A percentile compares a stretch with the other conserved stretches of the same genome.
Conservation (phyloP, 2,797 vertebrate genomes). For the Bryconaethiops microstoma region DNA sequence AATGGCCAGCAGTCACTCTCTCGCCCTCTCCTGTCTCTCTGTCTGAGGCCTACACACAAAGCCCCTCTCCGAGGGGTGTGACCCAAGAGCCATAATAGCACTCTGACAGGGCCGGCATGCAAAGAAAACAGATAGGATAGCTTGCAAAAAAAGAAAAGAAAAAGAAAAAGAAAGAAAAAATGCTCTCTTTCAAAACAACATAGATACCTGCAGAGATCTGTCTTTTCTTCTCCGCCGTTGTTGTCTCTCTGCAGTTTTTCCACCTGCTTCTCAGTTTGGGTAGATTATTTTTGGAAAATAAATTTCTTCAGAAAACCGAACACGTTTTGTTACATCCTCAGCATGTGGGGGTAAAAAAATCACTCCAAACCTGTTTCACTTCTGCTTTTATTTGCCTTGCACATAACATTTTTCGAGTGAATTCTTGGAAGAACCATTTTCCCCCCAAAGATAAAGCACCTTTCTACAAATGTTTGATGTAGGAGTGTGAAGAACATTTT, state of each 20-base stretch:
- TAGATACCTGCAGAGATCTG: slow-evolving; percentile 28
- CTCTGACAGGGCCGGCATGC: slow-evolving; percentile 70
- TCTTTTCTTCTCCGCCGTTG: neutral
- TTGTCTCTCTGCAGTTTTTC: neutral
- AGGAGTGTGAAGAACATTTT: too few species aligned
- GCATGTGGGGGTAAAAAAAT: neutral
- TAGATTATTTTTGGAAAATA: neutral
- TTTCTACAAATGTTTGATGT: too few species aligned
- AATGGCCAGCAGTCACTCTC: slow-evolving; percentile 70
- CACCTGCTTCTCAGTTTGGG: neutral
- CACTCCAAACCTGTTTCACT: neutral
- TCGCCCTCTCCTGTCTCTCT: slow-evolving; percentile 64
- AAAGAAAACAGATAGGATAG: slow-evolving; percentile 59
- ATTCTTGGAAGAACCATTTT: neutral
- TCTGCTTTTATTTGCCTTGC: neutral
- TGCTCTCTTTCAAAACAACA: slow-evolving; percentile 45
- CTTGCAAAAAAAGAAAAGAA: slow-evolving; percentile 60
- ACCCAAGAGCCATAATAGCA: slow-evolving; percentile 77
- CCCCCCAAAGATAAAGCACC: too few species aligned
- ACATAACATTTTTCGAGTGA: neutral
- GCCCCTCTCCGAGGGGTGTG: slow-evolving; percentile 71
- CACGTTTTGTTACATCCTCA: neutral
- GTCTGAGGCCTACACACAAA: slow-evolving; percentile 72
- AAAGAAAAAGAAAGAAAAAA: slow-evolving; percentile 52
- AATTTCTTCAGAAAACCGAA: neutral